Evolutionary conservation across 2,797 vertebrate genomes (phyloP).

Genomic region (Menidia menidia): DNA sequence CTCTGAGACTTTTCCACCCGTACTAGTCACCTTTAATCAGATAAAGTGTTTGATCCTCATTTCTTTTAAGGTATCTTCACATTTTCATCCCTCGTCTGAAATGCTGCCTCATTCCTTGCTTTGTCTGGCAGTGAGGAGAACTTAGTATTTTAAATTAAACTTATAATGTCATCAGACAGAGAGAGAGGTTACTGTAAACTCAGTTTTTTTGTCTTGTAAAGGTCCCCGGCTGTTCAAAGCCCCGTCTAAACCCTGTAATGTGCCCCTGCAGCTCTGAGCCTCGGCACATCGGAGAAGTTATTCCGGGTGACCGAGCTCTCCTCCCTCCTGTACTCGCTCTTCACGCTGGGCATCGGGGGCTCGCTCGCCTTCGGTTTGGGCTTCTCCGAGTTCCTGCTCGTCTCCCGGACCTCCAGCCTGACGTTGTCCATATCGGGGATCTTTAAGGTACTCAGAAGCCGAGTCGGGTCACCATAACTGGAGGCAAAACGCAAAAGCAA

Average conservation of each 20-base stretch:
- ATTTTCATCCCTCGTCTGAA: no score
- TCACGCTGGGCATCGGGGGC: slow-evolving; percentile 87
- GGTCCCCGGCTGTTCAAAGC: not conserved
- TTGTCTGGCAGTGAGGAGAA: no score
- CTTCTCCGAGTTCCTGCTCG: slow-evolving; percentile 96
- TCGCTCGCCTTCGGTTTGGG: slow-evolving; percentile 92
- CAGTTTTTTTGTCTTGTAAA: not conserved
- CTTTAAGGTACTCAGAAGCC: slow-evolving; percentile 87
- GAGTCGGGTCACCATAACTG: not conserved
- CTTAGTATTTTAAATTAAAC: no score
- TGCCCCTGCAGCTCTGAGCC: slow-evolving; percentile 82
- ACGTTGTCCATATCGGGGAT: slow-evolving; percentile 94
- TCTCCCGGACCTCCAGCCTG: slow-evolving; percentile 94
- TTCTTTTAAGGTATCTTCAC: no score
- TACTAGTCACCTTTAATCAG: no score
- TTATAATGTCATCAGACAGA: no score
- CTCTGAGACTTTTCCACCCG: no score
- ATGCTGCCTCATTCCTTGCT: no score
- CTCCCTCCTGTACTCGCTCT: slow-evolving; percentile 82
- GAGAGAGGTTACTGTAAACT: not conserved
- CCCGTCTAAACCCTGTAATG: not conserved
- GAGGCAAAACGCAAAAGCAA: no score
- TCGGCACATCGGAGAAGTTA: slow-evolving; percentile 89
- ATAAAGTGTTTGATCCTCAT: no score
- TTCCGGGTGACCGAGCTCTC: slow-evolving; percentile 86